Evolutionary conservation across 2,888 invertebrate genomes (phyloP).

Genomic region (Chrysolina oricalcia): DNA sequence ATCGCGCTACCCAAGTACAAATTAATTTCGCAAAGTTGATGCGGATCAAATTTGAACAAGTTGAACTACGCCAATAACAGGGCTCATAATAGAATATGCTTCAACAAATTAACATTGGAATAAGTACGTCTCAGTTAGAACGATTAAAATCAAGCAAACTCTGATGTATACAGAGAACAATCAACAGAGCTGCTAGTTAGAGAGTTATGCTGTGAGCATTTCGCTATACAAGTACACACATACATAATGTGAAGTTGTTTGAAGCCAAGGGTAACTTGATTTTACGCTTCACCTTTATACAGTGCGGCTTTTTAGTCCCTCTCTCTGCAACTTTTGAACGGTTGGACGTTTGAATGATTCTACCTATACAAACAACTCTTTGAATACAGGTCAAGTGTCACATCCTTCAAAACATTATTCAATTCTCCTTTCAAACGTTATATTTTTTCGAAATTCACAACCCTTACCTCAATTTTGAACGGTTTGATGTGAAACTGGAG

Average conservation of each 20-base stretch:
- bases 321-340: no score
- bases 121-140: constrained; percentile 2
- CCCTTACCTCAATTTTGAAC: no score
- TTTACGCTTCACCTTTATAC: neutral
- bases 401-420: no score
- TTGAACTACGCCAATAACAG: constrained; percentile 5
- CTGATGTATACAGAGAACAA: constrained; percentile 16
- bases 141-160: constrained; percentile 14
- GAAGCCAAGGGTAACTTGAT: constrained; percentile 5
- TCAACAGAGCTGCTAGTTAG: constrained; percentile 23
- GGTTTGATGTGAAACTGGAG: no score
- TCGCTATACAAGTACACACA: neutral
- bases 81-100: constrained; percentile 11
- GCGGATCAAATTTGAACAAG: constrained; percentile 14
- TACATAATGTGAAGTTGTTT: constrained; percentile 16
- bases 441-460: no score
- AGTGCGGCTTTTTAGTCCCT: no score
- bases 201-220: constrained; percentile 17
- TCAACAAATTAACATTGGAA: constrained; percentile 20
- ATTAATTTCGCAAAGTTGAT: constrained; percentile 15
- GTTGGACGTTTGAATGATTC: no score
- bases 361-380: no score
- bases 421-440: no score
- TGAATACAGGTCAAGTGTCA: no score
- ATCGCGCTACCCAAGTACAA: neutral